Percentiles rank a stretch among this genome's conserved stretches.
Evolutionary conservation across 2,113 vertebrate genomes (phyloP).

Genomic region (Campylomormyrus tamandua): DNA sequence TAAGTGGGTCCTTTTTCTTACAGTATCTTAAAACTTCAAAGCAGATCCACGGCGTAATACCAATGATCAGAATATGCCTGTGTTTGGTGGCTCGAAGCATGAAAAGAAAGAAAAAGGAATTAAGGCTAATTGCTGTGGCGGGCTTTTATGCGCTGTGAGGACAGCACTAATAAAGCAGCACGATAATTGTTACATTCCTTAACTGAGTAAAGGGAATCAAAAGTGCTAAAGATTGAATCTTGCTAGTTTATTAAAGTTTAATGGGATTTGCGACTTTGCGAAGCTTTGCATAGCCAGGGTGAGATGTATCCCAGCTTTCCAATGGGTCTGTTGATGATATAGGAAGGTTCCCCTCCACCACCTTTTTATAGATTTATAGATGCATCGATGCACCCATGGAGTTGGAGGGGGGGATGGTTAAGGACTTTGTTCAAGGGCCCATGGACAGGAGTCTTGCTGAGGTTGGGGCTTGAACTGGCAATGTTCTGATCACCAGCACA

Average conservation of each 20-base stretch:
- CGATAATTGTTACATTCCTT: slow-evolving; percentile 7
- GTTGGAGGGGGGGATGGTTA: not conserved
- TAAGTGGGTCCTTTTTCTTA: slow-evolving; percentile 92
- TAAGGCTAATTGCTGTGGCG: slow-evolving; percentile 83
- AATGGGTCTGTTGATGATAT: slow-evolving; percentile 27
- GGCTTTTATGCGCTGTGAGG: slow-evolving; percentile 79
- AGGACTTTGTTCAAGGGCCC: not conserved
- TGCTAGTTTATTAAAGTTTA: slow-evolving; percentile 22
- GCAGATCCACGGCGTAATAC: slow-evolving; percentile 95
- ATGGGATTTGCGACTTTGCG: not conserved
- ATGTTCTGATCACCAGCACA: not conserved
- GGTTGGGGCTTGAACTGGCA: not conserved
- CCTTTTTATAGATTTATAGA: not conserved
- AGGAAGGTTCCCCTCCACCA: not conserved
- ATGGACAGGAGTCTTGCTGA: not conserved
- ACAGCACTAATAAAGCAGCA: slow-evolving; percentile 47
- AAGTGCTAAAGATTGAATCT: slow-evolving; percentile 17
- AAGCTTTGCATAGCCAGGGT: not conserved
- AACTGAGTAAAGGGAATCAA: slow-evolving; percentile 7
- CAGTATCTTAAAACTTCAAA: slow-evolving; percentile 98
- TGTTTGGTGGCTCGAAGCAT: slow-evolving; percentile 70
- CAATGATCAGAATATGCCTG: slow-evolving; percentile 93
- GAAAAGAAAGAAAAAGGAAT: slow-evolving; percentile 48
- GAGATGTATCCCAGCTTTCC: not conserved
- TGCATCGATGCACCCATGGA: not conserved